Conservation (phyloP, 1,140 invertebrate species). For the Drosophila insularis region DNA sequence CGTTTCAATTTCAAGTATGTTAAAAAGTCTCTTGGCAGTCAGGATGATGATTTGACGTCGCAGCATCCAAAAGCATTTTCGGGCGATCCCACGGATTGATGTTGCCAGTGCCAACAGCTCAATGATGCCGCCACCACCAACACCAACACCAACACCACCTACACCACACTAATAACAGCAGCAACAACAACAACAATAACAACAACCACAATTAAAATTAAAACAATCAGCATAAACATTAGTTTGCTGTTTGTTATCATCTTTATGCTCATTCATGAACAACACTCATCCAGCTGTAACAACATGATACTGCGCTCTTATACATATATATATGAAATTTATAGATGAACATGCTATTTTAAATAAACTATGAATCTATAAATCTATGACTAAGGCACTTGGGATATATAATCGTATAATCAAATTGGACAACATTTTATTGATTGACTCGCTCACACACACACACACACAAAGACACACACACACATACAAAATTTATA, state of each 20-base stretch:
- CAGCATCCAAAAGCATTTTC: conserved; percentile 84
- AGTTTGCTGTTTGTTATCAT: conserved; percentile 27
- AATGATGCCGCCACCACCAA: conserved; percentile 6
- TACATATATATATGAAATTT: conserved; percentile 42
- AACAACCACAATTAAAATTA: conserved; percentile 7
- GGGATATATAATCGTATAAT: conserved; percentile 24
- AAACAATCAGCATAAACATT: conserved; percentile 1
- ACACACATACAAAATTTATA: conserved; percentile 22
- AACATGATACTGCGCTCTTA: conserved; percentile 52
- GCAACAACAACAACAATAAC: conserved; percentile 36
- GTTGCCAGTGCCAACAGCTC: conserved; percentile 26
- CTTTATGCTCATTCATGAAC: conserved; percentile 40
- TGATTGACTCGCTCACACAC: conserved; percentile 38
- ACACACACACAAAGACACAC: conserved; percentile 33
- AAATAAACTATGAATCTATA: conserved; percentile 70
- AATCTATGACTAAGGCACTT: conserved; percentile 57
- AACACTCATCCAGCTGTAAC: conserved; percentile 31
- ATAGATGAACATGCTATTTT: conserved; percentile 75
- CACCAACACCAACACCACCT: conserved; percentile 4
- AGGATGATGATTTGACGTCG: conserved; percentile 86
- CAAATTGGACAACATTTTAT: conserved; percentile 35
- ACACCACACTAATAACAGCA: conserved; percentile 17
- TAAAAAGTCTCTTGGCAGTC: conserved; percentile 87
- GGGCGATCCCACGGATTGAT: conserved; percentile 81
- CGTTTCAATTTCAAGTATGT: conserved; percentile 85